A percentile compares a stretch with the other conserved stretches of the same genome.
Conservation (phyloP, 2,113 vertebrate genomes). For the Budorcas taxicolor region DNA sequence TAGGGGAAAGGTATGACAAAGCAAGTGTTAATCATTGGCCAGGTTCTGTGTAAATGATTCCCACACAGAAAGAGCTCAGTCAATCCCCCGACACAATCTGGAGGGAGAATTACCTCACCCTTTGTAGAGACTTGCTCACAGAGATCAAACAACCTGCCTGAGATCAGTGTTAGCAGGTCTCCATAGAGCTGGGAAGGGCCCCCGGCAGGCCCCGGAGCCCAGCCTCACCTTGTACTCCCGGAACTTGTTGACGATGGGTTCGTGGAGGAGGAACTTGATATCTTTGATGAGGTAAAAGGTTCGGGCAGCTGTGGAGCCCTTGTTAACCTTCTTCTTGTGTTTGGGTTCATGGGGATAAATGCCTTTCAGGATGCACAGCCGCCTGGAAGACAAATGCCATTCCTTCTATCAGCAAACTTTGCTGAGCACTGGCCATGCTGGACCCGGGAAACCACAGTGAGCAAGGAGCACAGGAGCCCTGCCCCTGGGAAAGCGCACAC, state of each 20-base stretch:
- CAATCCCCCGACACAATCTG: neutral
- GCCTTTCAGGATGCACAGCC: constrained; percentile 96
- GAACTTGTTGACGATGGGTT: constrained; percentile 94
- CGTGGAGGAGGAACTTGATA: constrained; percentile 95
- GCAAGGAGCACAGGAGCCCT: neutral
- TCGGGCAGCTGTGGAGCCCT: constrained; percentile 90
- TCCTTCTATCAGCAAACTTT: neutral
- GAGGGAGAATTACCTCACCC: neutral
- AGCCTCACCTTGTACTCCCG: constrained; percentile 93
- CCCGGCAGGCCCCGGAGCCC: neutral
- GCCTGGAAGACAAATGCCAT: constrained; percentile 76
- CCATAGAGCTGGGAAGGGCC: neutral
- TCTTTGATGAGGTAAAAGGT: constrained; percentile 98
- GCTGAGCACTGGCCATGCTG: rapidly evolving
- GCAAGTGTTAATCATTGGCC: neutral
- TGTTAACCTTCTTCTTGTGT: constrained; percentile 99
- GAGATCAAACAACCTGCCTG: neutral
- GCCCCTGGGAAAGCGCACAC: neutral
- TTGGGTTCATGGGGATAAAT: constrained; percentile 98
- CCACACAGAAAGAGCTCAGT: neutral
- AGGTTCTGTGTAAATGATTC: neutral
- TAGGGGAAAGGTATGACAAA: neutral
- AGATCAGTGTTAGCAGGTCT: neutral
- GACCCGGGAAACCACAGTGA: neutral
- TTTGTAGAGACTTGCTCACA: neutral